phyloP scores from a whole-genome alignment of 2,888 invertebrate species.

The Agrilus mali region DNA sequence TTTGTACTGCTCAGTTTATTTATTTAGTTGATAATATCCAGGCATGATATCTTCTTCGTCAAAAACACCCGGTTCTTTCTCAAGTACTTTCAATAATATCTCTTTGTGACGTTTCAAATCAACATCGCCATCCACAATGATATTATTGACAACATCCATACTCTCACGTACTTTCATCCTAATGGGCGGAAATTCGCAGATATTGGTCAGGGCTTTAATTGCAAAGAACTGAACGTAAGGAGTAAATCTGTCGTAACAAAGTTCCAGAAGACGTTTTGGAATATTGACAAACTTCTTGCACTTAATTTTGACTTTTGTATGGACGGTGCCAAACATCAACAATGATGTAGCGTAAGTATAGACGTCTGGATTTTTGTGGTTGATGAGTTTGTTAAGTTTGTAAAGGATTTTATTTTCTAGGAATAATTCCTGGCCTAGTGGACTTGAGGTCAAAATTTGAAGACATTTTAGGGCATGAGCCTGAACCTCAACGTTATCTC shows the following conservation, averaged over 20 bases:
- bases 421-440: conserved; percentile 28
- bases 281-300: conserved; percentile 21
- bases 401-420: conserved; percentile 25
- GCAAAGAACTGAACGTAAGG: conserved; percentile 3
- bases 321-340: conserved; percentile 28
- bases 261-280: conserved; percentile 20
- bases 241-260: conserved; percentile 12
- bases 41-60: too few relatives aligned
- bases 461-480: conserved; percentile 25
- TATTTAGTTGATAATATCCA: too few relatives aligned
- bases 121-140: conserved; percentile 14
- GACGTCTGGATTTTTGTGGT: conserved; percentile 23
- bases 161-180: conserved; percentile 16
- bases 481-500: conserved; percentile 20
- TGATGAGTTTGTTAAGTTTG: conserved; percentile 22
- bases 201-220: conserved; percentile 18
- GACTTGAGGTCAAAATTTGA: conserved; percentile 24
- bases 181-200: conserved; percentile 23
- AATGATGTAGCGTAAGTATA: conserved; percentile 25
- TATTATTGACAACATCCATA: conserved; percentile 14
- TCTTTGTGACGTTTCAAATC: conserved; percentile 16
- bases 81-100: conserved; percentile 17
- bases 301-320: conserved; percentile 23
- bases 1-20: too few relatives aligned
- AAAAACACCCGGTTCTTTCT: conserved; percentile 16